phyloP scores from a whole-genome alignment of 1,140 invertebrate species.

The Streblospio benedicti region DNA sequence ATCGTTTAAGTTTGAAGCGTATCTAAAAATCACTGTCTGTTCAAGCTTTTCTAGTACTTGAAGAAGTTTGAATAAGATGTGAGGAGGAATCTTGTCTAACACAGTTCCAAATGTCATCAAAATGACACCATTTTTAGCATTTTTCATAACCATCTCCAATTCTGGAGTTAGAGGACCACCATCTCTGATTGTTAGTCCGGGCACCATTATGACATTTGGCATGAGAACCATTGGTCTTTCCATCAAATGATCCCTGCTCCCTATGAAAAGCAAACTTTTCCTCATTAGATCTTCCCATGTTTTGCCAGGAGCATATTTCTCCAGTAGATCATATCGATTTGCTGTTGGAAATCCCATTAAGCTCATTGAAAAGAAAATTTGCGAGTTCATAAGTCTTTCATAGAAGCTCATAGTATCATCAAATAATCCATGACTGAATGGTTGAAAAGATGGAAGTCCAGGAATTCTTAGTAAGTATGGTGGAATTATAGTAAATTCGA shows the following conservation, averaged over 20 bases:
- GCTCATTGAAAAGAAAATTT: too few species aligned
- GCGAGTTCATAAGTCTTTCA: too few species aligned
- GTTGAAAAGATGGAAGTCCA: too few species aligned
- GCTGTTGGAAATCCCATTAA: conserved; percentile 7
- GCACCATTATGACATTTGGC: conserved; percentile 9
- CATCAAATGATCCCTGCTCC: conserved; percentile 7
- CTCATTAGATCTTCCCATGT: conserved; percentile 1
- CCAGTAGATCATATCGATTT: conserved; percentile 6
- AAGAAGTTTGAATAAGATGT: conserved; percentile 1
- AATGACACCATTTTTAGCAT: conserved; percentile 5
- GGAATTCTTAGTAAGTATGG: conserved; percentile 7
- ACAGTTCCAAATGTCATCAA: conserved; percentile 11
- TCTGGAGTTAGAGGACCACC: conserved; percentile 1
- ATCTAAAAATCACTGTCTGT: too few species aligned
- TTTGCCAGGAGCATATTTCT: neutral
- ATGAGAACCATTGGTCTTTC: conserved; percentile 7
- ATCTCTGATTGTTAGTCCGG: conserved; percentile 4
- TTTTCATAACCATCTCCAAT: conserved; percentile 7
- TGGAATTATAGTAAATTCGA: conserved; percentile 1
- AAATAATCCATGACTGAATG: too few species aligned
- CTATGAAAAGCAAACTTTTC: conserved; percentile 8
- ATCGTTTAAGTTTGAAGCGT: too few species aligned
- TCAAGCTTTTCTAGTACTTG: too few species aligned
- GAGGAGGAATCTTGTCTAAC: conserved; percentile 7
- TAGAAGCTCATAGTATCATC: too few species aligned